phyloP scores from a whole-genome alignment of 2,797 vertebrate species.

The Nyctibius grandis region DNA sequence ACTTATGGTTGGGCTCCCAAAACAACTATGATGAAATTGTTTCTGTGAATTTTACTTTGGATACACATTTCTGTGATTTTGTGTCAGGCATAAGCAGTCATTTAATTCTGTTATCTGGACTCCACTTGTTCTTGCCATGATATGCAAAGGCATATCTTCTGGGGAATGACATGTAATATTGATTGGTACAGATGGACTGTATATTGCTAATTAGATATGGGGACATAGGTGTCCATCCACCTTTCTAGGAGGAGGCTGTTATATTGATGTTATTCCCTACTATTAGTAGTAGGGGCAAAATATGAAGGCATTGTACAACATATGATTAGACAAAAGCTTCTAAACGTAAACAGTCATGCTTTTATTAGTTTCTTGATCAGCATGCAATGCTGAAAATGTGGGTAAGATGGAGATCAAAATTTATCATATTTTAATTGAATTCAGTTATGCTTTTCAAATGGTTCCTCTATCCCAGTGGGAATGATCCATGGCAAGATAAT shows the following conservation, averaged over 20 bases:
- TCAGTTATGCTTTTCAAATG: constrained; percentile 38
- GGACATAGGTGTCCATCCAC: neutral
- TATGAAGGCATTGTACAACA: neutral
- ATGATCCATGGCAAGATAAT: constrained; percentile 51
- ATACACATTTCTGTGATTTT: neutral
- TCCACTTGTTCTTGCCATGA: neutral
- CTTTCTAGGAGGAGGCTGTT: neutral
- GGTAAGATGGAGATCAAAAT: neutral
- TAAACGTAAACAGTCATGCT: neutral
- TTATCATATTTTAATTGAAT: constrained; percentile 39
- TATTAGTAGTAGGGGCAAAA: neutral
- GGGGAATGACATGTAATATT: neutral
- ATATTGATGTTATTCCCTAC: neutral
- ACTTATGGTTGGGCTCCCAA: neutral
- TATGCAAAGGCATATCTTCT: neutral
- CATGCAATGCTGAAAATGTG: neutral
- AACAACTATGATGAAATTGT: neutral
- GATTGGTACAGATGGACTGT: neutral
- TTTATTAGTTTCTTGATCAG: constrained; percentile 13
- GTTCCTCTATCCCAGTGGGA: constrained; percentile 25
- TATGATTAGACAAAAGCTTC: neutral
- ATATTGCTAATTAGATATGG: neutral
- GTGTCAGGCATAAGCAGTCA: neutral
- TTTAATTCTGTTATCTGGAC: neutral
- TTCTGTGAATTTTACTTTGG: neutral